These are phyloP conservation scores for Neoseiulus cucumeris DNA, from an alignment of 1,140 invertebrate species.

Conservation along the genomic window DNA sequence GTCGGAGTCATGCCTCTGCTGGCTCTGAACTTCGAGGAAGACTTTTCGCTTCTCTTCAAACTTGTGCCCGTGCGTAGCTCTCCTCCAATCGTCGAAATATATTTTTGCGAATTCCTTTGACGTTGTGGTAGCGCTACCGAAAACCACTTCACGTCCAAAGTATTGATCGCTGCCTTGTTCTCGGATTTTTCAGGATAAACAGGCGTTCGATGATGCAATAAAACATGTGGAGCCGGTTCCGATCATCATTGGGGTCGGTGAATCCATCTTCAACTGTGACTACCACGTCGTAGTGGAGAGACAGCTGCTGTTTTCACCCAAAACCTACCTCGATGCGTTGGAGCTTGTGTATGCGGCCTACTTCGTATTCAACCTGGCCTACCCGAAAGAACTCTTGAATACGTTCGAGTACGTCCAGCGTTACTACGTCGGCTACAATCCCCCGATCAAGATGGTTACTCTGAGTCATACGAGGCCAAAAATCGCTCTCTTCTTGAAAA, in stretches of 20 bases:
- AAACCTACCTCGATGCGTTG: not conserved
- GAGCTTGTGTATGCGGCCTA: slow-evolving; percentile 4
- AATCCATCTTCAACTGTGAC: not conserved
- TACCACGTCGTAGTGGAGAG: not conserved
- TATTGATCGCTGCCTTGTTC: not conserved
- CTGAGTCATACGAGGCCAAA: not conserved
- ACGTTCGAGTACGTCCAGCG: not conserved
- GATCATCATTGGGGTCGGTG: slow-evolving; percentile 1
- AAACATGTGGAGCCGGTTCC: not conserved
- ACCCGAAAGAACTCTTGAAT: not conserved
- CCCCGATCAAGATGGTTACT: not conserved
- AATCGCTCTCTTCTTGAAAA: not conserved
- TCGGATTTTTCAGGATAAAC: not conserved
- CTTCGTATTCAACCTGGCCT: slow-evolving; percentile 3
- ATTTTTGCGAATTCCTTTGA: not conserved
- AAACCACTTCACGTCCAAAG: too few species aligned
- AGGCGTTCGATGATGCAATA: not conserved
- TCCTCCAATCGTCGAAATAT: not conserved
- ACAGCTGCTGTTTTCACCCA: not conserved
- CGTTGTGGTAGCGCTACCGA: too few species aligned
- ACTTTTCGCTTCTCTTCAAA: not conserved
- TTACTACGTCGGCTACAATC: slow-evolving; percentile 6
- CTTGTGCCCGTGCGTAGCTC: not conserved
- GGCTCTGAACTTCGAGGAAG: slow-evolving; percentile 1
- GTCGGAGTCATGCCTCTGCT: slow-evolving; percentile 5